Evolutionary conservation across 2,113 vertebrate species (phyloP), one percentile per base, ranked within the genome.

Genomic region (Entosphenus tridentatus): DNA sequence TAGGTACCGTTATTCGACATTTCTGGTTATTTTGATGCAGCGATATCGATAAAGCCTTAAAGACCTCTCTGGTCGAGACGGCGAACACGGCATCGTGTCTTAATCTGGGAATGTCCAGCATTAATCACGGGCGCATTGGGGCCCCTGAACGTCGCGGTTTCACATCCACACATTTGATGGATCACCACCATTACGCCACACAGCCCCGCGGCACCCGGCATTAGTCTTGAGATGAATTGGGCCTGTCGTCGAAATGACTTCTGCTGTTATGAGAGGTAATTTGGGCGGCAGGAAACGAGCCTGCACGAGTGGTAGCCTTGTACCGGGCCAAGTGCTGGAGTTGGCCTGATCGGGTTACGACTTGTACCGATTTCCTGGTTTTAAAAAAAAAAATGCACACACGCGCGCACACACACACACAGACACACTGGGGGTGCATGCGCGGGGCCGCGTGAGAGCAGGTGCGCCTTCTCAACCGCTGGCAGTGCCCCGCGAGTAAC

Each of bases 181-280:
- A 65, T 65, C 62, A 65, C 62, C 62, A 21, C 62, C 62, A 65
- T 65, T 65, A 65, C n/a, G 62, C 58, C 58, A 62, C 58, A 17
- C 39, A 39, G 39, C 39, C 39, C 39, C 39, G 39, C 39, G 39
- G 39, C 39, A 39, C 39, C 39, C 39, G 21, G n/a, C 62, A 21
- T 8, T n/a, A 11, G n/a, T 21, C 62, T 9, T 21, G 62, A 65
- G 62, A 65, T 65, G n/a, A 9, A 65, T 65, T 21, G 62, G 62
- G 21, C 62, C 62, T 65, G 62, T 65, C 62, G 62, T n/a, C 9
- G n/a, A n/a, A 21, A 21, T 65, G 10, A 11, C 62, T 21, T 65
- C 62, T n/a, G 8, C 62, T 65, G 62, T 65, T 21, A 21, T 21
- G 62, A n/a, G 62, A 9, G n/a, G n/a, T 65, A 65, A 65, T 65